Base-by-base conservation (phyloP, 1,140 invertebrate genomes). In the Zaprionus davidi region DNA sequence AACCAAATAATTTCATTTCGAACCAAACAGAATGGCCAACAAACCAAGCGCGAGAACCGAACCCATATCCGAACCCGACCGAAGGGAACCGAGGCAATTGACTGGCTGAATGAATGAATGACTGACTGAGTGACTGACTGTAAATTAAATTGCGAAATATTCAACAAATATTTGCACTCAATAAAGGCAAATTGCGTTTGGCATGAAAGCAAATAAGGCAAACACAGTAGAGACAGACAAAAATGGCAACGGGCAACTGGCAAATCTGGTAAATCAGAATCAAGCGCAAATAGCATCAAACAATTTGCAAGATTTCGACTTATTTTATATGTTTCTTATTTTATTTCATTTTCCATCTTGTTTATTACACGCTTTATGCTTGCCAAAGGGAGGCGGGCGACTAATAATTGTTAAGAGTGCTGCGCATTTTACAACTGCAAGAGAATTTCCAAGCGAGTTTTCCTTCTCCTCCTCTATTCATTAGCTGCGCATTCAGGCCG, bases 111-210 rank as follows among this genome's bases (percentile, higher is more conserved):
- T 66, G 53, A 20, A 20, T 20, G 53, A 56, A 24, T 66, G 53
- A n/a, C 5, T 56, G 53, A 31, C n/a, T 36, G 56, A 12, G 17
- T 58, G 31, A 67, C 46, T 67, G 55, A 56, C 65, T 67, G 65
- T 67, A 67, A 67, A 67, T 67, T 67, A 67, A 67, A 67, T 67
- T 67, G 65, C 55, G 57, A 79, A 83, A 83, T 83, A 77, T 83
- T 83, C 79, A 79, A 83, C 81, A 83, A 83, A 83, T 83, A 83
- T 83, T 83, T 83, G 53, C 81, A 83, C 81, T 83, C 81, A 83
- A 83, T 83, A 83, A 83, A 83, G 72, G 81, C 73, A 83, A 83
- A 83, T 83, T 83, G 68, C 72, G 81, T 83, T 83, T 83, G 64
- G 72, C 76, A 73, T 69, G 53, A 69, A 76, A 79, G 81, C 75